Base-by-base conservation (phyloP, 2,113 vertebrate genomes). In the Pholis gunnellus region DNA sequence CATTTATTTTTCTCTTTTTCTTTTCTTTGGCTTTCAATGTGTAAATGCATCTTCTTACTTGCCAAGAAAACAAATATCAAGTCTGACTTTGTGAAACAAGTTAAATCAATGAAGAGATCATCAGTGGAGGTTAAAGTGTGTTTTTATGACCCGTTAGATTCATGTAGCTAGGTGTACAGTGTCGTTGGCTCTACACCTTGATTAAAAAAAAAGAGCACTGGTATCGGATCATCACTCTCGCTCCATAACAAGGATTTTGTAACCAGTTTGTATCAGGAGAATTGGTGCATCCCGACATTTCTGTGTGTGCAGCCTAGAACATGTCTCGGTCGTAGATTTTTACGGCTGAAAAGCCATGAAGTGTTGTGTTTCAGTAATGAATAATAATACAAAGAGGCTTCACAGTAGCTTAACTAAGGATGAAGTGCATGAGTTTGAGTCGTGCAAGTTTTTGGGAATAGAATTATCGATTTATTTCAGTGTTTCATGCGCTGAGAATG, bases 361-460 rank as follows among this genome's bases (percentile, higher is more conserved):
- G 61, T 74, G 34, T 61, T 60, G 48, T 83, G 50, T 63, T 36
- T 75, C 48, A 57, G 46, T 79, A 70, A 74, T 56, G 56, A 84
- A 64, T 46, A 79, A 44, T 70, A 78, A 74, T 83, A 22, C 36
- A 64, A 54, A 1, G 14, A 54, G 3, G 14, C 20, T 13, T 29
- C 15, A 11, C 9, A 36, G 22, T 4, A 25, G 20, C 42, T 61
- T 61, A 42, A 42, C 52, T 44, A 27, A 29, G 25, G 56, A n/a
- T 63, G 7, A 34, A 29, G n/a, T 74, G 22, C 9, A 3, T 4
- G 11, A 42, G 6, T 64, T 46, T 36, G 38, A 82, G 17, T 38
- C 5, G 22, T 63, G 60, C 60, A 13, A 7, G 11, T 72, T 9
- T 63, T 22, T 27, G 38, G 27, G 25, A 46, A 60, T 5, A 18